Conservation (phyloP, 2,888 invertebrate genomes). For the Biston betularia region DNA sequence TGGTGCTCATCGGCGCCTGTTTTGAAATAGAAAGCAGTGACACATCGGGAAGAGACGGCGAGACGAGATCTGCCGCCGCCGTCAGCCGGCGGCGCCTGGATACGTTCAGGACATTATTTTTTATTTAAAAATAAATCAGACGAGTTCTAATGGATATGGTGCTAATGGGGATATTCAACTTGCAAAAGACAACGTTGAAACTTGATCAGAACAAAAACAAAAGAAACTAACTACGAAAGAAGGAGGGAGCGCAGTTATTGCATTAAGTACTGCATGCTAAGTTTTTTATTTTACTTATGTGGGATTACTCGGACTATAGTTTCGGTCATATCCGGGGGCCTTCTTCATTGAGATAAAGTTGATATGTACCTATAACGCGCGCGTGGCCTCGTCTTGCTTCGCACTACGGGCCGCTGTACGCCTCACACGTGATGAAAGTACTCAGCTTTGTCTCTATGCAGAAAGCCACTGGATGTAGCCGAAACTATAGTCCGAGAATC, state of each 20-base stretch:
- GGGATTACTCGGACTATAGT: no score
- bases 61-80: constrained; percentile 57
- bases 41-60: constrained; percentile 67
- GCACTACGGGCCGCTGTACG: no score
- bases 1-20: constrained; percentile 67
- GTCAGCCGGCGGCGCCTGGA: constrained; percentile 46
- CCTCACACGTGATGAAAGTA: no score
- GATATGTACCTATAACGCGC: no score
- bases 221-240: not conserved
- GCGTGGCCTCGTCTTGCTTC: no score
- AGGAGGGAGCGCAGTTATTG: constrained; percentile 6
- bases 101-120: constrained; percentile 40
- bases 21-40: constrained; percentile 79
- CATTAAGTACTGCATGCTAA: not conserved
- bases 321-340: no score
- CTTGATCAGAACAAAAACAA: constrained; percentile 11
- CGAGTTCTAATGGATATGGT: constrained; percentile 19
- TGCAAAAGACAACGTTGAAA: constrained; percentile 16
- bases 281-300: no score
- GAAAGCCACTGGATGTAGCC: no score
- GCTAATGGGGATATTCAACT: constrained; percentile 29
- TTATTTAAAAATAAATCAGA: constrained; percentile 42
- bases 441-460: no score
- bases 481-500: no score
- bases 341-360: not conserved